Base-by-base conservation (phyloP, 2,888 invertebrate genomes). In the Ephialtes manifestator region DNA sequence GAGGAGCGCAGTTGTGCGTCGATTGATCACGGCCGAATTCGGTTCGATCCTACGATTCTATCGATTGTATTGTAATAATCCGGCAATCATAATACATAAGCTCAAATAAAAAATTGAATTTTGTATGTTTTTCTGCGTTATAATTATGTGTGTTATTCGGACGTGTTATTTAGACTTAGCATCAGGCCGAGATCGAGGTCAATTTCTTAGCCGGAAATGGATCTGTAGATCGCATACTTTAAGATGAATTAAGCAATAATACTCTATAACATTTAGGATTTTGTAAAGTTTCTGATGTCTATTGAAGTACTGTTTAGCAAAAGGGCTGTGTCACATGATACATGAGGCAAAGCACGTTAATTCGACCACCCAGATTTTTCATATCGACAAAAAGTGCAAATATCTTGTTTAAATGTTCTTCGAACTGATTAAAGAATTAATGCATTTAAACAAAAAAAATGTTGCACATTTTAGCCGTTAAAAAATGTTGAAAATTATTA, bases 241-340 rank as follows among this genome's bases (percentile, higher is more conserved):
- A 20, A 24, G 15, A 39, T n/a, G 7, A 51, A 65, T 20, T 31
- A 76, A 81, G 80, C 83, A 84, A 80, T 84, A 80, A 65, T 39
- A 39, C 48, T 74, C 18, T 31, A 18, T 60, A 13, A 68, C 55
- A 55, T 3, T 43, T 76, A 39, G 51, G 65, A 43, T 84, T 77
- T 51, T 60, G 72, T 53, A 20, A 76, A 65, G 55, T 71, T 75
- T 55, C n/a, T 43, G 11, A 51, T 39, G 20, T 39, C 60, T 70
- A 48, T 74, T 60, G 1, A 24, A 72, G 67, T 75, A 53, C 28
- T 11, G 67, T 3, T n/a, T 31, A 31, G 15, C 35, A 1, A 31
- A 58, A 20, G 46, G 70, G 48, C 60, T 48, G 70, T 77, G 75
- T 80, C 80, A 84, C 72, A n/a, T n/a, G 75, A 18, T 35, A 20